Base-by-base conservation (phyloP, 2,888 invertebrate genomes). In the Erebia palarica region DNA sequence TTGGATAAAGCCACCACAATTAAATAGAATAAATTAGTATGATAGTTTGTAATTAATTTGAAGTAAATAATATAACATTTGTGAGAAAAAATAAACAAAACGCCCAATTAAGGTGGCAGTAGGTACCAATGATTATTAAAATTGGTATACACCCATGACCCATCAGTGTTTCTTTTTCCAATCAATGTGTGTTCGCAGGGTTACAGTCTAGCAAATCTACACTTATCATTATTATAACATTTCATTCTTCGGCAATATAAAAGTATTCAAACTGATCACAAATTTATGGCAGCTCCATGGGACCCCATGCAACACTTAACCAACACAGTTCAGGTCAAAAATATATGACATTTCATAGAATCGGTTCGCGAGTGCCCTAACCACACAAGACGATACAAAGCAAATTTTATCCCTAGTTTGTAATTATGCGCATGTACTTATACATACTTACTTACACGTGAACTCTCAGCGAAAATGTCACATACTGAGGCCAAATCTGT, bases 231-330 rank as follows among this genome's bases (percentile, higher is more conserved):
- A 90, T 84, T 81, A 85, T 84, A 88, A 87, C 86, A 85, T 82
- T 87, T 86, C 86, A 88, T 84, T 86, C 89, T 86, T 87, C 89
- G 87, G 90, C 90, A 91, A 88, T 92, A 92, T 92, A 93, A 92
- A 93, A 92, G 91, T 93, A 92, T 90, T 92, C 89, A 93, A 92
- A 92, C 91, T 86, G 90, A 92, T 93, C 93, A 92, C 92, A 93
- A 86, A 86, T 85, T 88, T 91, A 92, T 92, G 92, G 92, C 93
- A 90, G 91, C 81, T 86, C 92, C 89, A 88, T 88, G 88, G 91
- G 91, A 90, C 91, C 80, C 91, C 91, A 90, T 87, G 90, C 91
- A 89, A 90, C 90, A 87, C 89, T 88, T 85, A 86, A 78, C 88
- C 90, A 86, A 88, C 86, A 84, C 86, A 86, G 84, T 68, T 81